A percentile compares a stretch with the other conserved stretches of the same genome.
Evolutionary conservation across 2,888 invertebrate species (phyloP).

Genomic region (Ormyrus nitidulus): DNA sequence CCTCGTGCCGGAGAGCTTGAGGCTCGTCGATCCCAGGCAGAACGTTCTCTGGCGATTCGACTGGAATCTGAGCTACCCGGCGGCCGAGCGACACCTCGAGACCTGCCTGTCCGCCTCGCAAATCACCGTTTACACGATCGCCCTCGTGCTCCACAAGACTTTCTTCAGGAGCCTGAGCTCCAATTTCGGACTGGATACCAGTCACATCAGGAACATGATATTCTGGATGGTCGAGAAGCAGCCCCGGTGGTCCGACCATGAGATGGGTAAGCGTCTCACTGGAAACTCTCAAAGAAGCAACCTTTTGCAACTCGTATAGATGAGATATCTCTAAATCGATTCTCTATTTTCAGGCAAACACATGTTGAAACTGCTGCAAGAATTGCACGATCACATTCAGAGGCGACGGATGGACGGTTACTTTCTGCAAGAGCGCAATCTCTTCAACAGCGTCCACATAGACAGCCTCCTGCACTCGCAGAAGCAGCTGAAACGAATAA

Average conservation of each 20-base stretch:
- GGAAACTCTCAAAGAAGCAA: background rate
- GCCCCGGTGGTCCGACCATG: conserved; percentile 82
- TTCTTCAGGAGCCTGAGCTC: conserved; percentile 83
- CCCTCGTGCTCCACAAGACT: conserved; percentile 83
- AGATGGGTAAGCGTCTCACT: conserved; percentile 38
- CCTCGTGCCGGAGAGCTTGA: conserved; percentile 83
- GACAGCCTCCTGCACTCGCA: conserved; percentile 81
- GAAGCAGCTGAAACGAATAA: conserved; percentile 81
- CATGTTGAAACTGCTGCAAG: conserved; percentile 80
- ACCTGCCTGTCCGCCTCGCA: conserved; percentile 84
- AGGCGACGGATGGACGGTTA: conserved; percentile 80
- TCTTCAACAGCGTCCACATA: conserved; percentile 83
- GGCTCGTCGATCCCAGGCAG: conserved; percentile 61
- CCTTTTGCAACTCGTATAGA: no score
- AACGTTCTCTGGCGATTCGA: conserved; percentile 72
- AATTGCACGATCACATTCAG: conserved; percentile 77
- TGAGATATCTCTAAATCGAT: no score
- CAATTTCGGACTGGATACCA: conserved; percentile 81
- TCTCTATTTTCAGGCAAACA: conserved; percentile 78
- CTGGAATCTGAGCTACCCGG: conserved; percentile 88
- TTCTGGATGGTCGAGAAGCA: conserved; percentile 88
- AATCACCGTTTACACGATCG: conserved; percentile 82
- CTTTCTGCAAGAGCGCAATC: conserved; percentile 84
- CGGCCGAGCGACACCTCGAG: conserved; percentile 86
- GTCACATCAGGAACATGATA: conserved; percentile 84